A percentile compares a stretch with the other conserved stretches of the same genome.
Conservation (phyloP, 2,113 vertebrate genomes). For the Progne subis region DNA sequence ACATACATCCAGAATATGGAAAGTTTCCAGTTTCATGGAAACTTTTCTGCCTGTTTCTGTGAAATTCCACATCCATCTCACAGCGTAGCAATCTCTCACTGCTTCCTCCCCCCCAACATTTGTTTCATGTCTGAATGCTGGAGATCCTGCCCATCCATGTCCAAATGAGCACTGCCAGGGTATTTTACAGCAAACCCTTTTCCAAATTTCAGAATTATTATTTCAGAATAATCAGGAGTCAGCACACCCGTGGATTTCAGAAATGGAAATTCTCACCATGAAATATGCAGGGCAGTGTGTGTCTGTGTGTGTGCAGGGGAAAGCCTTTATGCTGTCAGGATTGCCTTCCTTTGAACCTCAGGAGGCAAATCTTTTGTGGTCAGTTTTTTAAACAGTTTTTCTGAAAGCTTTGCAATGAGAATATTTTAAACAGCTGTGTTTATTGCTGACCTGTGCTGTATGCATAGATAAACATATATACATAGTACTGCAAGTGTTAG, state of each 20-base stretch:
- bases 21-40: background rate
- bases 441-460: no score
- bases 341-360: background rate
- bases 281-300: background rate
- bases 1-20: background rate
- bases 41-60: background rate
- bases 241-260: background rate
- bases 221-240: no score
- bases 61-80: background rate
- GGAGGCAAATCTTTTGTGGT: background rate
- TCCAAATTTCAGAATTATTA: no score
- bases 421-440: background rate
- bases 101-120: no score
- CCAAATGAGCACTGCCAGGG: fast-evolving
- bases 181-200: background rate
- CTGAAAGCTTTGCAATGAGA: background rate
- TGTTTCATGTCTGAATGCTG: background rate
- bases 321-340: background rate
- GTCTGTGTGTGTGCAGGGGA: no score
- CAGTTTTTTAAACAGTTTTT: background rate
- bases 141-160: background rate
- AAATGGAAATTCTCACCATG: background rate
- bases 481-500: background rate
- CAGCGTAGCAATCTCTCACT: background rate
- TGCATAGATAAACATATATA: no score